Evolutionary conservation across 1,140 invertebrate genomes (phyloP), one percentile per base, ranked within the genome.

Genomic region (Drosophila neocordata): DNA sequence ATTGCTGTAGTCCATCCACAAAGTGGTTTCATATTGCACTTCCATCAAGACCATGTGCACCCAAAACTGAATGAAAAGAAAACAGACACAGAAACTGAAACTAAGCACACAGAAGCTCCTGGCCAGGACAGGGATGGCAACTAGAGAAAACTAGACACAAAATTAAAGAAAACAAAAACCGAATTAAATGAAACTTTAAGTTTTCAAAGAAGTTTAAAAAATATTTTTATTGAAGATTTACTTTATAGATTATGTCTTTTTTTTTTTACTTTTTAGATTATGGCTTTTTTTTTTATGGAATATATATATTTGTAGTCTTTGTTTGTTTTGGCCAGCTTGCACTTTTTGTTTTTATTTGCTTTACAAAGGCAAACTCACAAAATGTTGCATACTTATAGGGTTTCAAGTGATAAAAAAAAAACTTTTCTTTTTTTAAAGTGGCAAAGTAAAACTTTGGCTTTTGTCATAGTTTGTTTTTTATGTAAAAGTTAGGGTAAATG

Each of bases 111-210:
- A 22, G 24, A 51, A 48, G 44, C 41, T n/a, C 44, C 31, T 59
- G 44, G 34, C 13, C 18, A 37, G 31, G 31, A 53, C 67, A 57
- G 62, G 69, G 61, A 73, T 73, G 71, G 69, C 65, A 72, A 58
- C 69, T 71, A 72, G 65, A 65, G 22, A 69, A 65, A 70, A 70
- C 60, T 73, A 58, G 20, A 7, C 1, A 5, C 31, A 69, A 65
- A 70, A 70, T 52, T 73, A 58, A 51, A 7, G 5, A 5, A 6
- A 9, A 48, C 18, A 18, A 20, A 18, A 48, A 20, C 18, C 18
- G 8, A 48, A 48, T 31, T 31, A 31, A 31, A 6, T 6, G 27
- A 48, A 48, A 48, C 41, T 48, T 48, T 15, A 48, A 48, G 15
- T 48, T 48, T 48, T 48, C 41, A 48, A 48, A 48, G 15, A 48